Base-by-base conservation (phyloP, 2,797 vertebrate genomes). In the Botia almorhae region DNA sequence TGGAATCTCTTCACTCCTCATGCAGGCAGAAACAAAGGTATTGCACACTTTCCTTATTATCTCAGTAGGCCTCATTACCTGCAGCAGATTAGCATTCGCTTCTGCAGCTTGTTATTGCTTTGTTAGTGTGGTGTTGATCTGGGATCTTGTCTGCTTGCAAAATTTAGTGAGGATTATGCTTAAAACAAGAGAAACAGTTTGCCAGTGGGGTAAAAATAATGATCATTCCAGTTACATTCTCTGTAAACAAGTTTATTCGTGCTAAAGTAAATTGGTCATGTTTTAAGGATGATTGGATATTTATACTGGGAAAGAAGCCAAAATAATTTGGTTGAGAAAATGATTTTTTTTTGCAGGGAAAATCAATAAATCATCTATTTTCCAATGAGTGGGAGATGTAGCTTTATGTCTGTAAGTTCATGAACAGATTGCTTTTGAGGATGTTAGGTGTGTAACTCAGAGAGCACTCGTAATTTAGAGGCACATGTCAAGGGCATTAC, bases 21-120 rank as follows among this genome's bases (percentile, higher is more conserved):
- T 92, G 87, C 97, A 98, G 97, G 96, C 95, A 97, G 96, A 97
- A 96, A 93, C 94, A 99, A 98, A 99, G 97, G 97, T 99, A 98
- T 94, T 94, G 89, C 89, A 89, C 70, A 51, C 77, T 85, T 94
- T 91, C 71, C 88, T 91, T 86, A 23, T 71, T 56, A 58, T 60
- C n/a, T 60, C 2, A 21, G 21, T 16, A 23, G 6, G 11, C 6
- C n/a, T 67, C 2, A 50, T 58, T 67, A 73, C 0, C 14, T 17
- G 55, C 26, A 1, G 6, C 14, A n/a, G 26, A 46, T 6, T 48
- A 0, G 51, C 13, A 64, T 13, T 74, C 46, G 17, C 48, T 46
- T 21, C 21, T 64, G 58, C 6, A 39, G 53, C 43, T 60, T 23
- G 10, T 74, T 39, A 53, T 29, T 29, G 29, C 29, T 29, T 50